A percentile compares a stretch with the other conserved stretches of the same genome.
Conservation (phyloP, 2,888 invertebrate genomes). For the Caenorhabditis sp. region DNA sequence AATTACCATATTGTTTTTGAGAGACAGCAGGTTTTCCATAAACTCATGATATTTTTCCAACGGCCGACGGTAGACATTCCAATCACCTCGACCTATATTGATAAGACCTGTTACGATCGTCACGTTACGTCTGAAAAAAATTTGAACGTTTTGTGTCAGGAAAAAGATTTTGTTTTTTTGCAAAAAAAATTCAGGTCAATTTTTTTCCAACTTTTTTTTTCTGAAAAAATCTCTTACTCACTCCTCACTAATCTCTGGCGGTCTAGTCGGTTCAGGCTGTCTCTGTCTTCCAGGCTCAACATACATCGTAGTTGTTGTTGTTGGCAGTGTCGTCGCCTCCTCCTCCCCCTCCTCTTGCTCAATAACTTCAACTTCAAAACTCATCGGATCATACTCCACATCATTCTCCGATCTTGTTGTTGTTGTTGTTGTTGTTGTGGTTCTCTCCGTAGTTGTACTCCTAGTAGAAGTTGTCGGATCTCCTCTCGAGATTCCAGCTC, state of each 20-base stretch:
- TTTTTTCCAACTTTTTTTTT: not conserved
- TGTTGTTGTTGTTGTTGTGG: conserved; percentile 15
- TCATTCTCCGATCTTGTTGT: conserved; percentile 8
- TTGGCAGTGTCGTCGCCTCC: too few species aligned
- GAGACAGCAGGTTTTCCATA: conserved; percentile 61
- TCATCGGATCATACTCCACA: not conserved
- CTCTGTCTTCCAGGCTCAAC: conserved; percentile 11
- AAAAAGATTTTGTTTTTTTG: too few species aligned
- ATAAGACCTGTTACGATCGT: conserved; percentile 70
- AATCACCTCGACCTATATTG: conserved; percentile 71
- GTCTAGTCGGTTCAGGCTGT: conserved; percentile 19
- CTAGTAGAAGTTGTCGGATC: conserved; percentile 11
- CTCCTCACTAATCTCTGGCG: conserved; percentile 22
- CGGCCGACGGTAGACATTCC: conserved; percentile 68
- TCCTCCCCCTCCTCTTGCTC: not conserved
- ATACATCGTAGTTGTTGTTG: not conserved
- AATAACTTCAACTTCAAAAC: not conserved
- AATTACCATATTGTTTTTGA: conserved; percentile 42
- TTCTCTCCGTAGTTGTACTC: conserved; percentile 19
- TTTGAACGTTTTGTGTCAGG: too few species aligned
- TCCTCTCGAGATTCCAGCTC: not conserved
- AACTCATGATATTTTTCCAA: conserved; percentile 68
- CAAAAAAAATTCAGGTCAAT: too few species aligned
- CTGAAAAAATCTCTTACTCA: conserved; percentile 7
- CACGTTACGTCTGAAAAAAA: conserved; percentile 35